Evolutionary conservation across 2,113 vertebrate species (phyloP).

Genomic region (Pica pica): DNA sequence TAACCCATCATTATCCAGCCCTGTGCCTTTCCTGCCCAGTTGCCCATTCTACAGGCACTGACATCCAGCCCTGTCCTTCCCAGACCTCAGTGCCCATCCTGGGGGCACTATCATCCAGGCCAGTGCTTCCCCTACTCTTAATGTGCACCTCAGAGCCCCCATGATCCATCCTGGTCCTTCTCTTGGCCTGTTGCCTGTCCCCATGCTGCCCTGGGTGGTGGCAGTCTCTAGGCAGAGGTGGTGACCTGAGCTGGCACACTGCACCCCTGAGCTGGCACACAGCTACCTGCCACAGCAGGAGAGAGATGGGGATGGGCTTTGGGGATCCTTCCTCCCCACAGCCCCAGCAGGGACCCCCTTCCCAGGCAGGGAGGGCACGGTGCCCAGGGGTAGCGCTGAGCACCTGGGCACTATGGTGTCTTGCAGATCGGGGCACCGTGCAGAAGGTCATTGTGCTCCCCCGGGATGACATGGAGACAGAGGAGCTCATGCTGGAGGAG

Average conservation of each 20-base stretch:
- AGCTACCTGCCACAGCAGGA: background rate
- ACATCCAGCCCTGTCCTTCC: background rate
- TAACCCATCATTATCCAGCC: background rate
- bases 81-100: background rate
- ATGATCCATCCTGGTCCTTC: background rate
- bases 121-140: background rate
- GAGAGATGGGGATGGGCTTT: background rate
- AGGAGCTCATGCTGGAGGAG: constrained; percentile 95
- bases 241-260: background rate
- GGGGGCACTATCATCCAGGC: background rate
- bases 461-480: constrained; percentile 91
- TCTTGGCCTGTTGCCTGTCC: background rate
- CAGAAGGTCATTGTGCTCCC: constrained; percentile 98
- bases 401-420: background rate
- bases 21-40: background rate
- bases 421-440: constrained; percentile 90
- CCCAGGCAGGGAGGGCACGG: background rate
- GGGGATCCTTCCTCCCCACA: background rate
- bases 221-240: background rate
- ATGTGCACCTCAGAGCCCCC: rapidly evolving
- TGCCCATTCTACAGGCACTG: background rate
- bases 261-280: background rate
- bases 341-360: background rate
- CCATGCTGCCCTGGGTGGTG: background rate
- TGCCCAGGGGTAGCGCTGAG: constrained; percentile 45